These are phyloP conservation scores for Martes flavigula DNA, from an alignment of 2,797 vertebrate species.

Conservation along the genomic window DNA sequence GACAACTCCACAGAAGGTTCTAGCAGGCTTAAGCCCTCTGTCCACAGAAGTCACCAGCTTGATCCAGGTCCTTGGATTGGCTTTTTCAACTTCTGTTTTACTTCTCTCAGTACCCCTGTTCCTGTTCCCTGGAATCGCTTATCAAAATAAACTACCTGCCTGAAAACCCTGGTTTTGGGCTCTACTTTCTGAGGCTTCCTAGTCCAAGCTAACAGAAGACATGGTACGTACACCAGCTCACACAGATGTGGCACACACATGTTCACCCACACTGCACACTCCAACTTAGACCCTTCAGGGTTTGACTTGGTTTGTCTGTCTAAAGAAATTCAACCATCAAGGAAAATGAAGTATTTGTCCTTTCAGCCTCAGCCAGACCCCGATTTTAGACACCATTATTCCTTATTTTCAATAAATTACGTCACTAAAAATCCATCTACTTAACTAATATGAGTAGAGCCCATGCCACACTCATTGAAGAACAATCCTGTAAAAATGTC, in stretches of 20 bases:
- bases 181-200: constrained; percentile 3
- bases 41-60: neutral
- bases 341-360: neutral
- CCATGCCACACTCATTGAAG: neutral
- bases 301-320: neutral
- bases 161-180: neutral
- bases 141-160: neutral
- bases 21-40: neutral
- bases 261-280: neutral
- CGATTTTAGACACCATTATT: neutral
- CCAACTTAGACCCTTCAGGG: neutral
- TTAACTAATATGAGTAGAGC: neutral
- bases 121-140: neutral
- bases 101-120: neutral
- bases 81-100: neutral
- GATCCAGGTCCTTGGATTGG: neutral
- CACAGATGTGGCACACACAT: neutral
- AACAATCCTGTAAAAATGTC: neutral
- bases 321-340: neutral
- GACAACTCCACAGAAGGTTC: neutral
- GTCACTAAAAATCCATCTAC: constrained; percentile 21
- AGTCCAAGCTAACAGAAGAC: neutral
- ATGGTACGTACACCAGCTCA: neutral
- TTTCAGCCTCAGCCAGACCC: neutral
- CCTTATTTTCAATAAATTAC: neutral